phyloP scores from a whole-genome alignment of 53 echinoderm and acorn worm genomes.

The Paelopatides confundens region DNA sequence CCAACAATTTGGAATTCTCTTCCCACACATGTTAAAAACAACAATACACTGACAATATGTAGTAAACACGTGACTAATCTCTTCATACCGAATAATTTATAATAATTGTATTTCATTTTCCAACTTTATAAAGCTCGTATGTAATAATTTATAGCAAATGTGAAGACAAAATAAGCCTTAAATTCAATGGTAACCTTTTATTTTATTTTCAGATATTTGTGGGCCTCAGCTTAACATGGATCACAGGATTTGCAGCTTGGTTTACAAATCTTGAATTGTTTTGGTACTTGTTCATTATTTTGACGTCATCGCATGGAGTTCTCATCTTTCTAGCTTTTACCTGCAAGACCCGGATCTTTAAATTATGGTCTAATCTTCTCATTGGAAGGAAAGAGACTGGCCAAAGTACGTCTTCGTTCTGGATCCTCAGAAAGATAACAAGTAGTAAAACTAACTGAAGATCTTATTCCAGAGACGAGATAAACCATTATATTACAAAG shows the following conservation, averaged over 20 bases:
- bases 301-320: slow-evolving; percentile 29
- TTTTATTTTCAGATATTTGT: slow-evolving; percentile 15
- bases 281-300: slow-evolving; percentile 4
- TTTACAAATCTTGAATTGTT: not conserved
- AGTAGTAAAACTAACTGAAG: not conserved
- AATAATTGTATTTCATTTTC: too few species aligned
- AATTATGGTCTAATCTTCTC: not conserved
- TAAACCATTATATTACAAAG: too few species aligned
- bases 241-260: not conserved
- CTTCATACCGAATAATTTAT: too few species aligned
- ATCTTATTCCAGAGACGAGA: too few species aligned
- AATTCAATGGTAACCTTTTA: not conserved
- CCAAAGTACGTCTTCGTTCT: not conserved
- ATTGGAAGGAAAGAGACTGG: not conserved
- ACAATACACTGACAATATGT: too few species aligned
- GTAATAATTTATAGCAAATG: too few species aligned
- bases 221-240: slow-evolving; percentile 12
- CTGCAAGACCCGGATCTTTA: not conserved
- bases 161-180: not conserved
- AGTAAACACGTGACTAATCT: too few species aligned
- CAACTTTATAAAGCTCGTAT: too few species aligned
- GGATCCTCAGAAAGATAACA: not conserved
- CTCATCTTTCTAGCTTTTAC: slow-evolving; percentile 26
- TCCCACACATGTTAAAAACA: too few species aligned
- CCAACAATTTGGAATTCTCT: too few species aligned